A percentile compares a stretch with the other conserved stretches of the same genome.
phyloP scores from a whole-genome alignment of 2,888 invertebrate genomes.

The Neelides folsomi region DNA sequence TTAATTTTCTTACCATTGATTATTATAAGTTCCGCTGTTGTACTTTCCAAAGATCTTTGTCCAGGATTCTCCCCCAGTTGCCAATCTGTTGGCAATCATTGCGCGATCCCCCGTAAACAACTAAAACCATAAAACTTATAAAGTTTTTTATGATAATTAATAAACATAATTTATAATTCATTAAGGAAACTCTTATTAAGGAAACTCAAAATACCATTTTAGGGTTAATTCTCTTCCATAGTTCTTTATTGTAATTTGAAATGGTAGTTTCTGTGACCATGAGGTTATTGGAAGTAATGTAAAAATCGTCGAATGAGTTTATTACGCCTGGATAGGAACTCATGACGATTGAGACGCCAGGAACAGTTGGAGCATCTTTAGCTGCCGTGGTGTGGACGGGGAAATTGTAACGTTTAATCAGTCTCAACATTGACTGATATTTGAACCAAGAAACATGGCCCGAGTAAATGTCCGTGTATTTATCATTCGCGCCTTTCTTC shows the following conservation, averaged over 20 bases:
- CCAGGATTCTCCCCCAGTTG: conserved; percentile 60
- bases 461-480: conserved; percentile 49
- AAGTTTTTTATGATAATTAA: too few species aligned
- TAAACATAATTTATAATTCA: too few species aligned
- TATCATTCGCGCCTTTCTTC: conserved; percentile 22
- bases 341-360: conserved; percentile 57
- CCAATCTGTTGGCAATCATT: conserved; percentile 69
- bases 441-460: conserved; percentile 70
- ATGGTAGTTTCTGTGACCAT: conserved; percentile 65
- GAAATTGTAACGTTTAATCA: conserved; percentile 71
- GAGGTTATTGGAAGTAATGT: conserved; percentile 51
- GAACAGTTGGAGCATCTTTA: conserved; percentile 42
- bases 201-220: too few species aligned
- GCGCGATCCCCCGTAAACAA: conserved; percentile 60
- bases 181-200: too few species aligned
- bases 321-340: conserved; percentile 72
- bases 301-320: conserved; percentile 71
- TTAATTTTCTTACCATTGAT: conserved; percentile 80
- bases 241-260: conserved; percentile 54
- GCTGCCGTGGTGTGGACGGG: conserved; percentile 51
- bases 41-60: conserved; percentile 51
- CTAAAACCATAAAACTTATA: conserved; percentile 36
- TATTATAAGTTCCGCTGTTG: conserved; percentile 70
- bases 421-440: conserved; percentile 66
- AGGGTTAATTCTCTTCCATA: conserved; percentile 56